A percentile compares a stretch with the other conserved stretches of the same genome.
Conservation (phyloP, 2,888 invertebrate species). For the Melanargia galathea region DNA sequence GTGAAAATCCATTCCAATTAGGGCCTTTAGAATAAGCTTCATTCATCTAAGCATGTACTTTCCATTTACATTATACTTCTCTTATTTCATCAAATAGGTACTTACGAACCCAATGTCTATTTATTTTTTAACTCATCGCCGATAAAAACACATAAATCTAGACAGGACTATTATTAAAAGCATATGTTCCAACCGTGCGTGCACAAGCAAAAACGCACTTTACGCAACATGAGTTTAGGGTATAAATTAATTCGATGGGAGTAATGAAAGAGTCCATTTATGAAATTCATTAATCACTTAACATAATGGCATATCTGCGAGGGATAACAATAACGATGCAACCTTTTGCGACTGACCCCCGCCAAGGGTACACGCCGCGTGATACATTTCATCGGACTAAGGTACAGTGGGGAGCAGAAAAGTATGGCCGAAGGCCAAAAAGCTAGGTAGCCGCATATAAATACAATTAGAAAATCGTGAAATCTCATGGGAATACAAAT, state of each 20-base stretch:
- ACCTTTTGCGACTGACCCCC: slow-evolving; percentile 38
- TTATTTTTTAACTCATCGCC: not conserved
- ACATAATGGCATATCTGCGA: slow-evolving; percentile 41
- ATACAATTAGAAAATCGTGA: too few relatives aligned
- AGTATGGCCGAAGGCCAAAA: not conserved
- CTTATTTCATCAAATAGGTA: not conserved
- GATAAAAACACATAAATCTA: slow-evolving; percentile 14
- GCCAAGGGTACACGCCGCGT: slow-evolving; percentile 35
- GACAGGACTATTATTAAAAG: slow-evolving; percentile 23
- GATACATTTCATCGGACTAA: slow-evolving; percentile 34
- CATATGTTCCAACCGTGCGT: slow-evolving; percentile 3
- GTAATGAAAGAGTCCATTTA: slow-evolving; percentile 27
- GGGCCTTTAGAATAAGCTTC: too few relatives aligned
- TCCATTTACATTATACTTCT: not conserved
- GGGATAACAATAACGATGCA: slow-evolving; percentile 41
- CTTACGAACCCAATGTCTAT: not conserved
- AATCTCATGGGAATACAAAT: too few relatives aligned
- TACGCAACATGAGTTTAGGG: not conserved
- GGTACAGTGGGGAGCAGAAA: slow-evolving; percentile 24
- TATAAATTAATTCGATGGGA: slow-evolving; percentile 5
- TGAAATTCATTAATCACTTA: slow-evolving; percentile 44
- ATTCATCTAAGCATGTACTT: not conserved
- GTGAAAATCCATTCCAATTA: not conserved
- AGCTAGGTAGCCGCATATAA: too few relatives aligned
- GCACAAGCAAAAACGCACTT: slow-evolving; percentile 14